phyloP scores from a whole-genome alignment of 2,888 invertebrate species.

The Galerucella calmariensis region DNA sequence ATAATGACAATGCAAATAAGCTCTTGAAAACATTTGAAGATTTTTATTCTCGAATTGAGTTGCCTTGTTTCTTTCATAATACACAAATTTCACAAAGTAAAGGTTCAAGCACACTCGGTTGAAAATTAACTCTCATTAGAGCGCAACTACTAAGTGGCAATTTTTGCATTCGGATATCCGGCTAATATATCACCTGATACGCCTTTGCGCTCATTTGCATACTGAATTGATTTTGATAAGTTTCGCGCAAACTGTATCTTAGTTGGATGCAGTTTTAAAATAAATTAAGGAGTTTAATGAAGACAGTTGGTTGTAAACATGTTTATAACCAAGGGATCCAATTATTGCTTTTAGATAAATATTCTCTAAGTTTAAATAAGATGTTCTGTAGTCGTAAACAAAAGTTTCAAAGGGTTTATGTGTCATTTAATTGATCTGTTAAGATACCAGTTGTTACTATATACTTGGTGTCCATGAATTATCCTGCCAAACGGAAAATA shows the following conservation, averaged over 20 bases:
- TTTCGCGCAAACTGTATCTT: background rate
- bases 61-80: background rate
- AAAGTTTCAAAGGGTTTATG: background rate
- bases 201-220: slow-evolving; percentile 9
- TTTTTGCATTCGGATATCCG: background rate
- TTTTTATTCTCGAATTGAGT: too few species aligned
- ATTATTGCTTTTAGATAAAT: background rate
- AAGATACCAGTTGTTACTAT: background rate
- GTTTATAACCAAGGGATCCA: background rate
- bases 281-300: slow-evolving; percentile 3
- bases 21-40: too few species aligned
- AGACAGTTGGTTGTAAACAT: background rate
- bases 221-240: slow-evolving; percentile 6
- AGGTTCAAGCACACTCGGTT: background rate
- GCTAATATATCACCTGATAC: background rate
- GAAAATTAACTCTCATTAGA: background rate
- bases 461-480: background rate
- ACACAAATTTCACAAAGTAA: slow-evolving; percentile 5
- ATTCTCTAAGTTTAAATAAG: background rate
- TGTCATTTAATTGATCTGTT: background rate
- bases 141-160: background rate
- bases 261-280: background rate
- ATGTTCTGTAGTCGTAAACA: background rate
- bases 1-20: background rate
- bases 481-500: too few species aligned